Evolutionary conservation across 2,888 invertebrate species (phyloP).

Genomic region (Salticus scenicus): DNA sequence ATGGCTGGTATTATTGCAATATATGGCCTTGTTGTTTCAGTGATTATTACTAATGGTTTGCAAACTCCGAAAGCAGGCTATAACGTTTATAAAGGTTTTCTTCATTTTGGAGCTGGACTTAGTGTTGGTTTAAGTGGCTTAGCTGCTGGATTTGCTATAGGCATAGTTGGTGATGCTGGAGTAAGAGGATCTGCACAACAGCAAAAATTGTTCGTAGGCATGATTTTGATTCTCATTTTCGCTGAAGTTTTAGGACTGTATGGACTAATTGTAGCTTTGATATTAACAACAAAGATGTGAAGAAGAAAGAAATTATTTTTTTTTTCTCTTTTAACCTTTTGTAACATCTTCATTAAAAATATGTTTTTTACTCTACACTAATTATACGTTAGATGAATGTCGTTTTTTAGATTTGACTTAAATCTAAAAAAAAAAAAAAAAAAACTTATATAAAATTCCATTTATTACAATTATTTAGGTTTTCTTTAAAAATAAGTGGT

Average conservation of each 20-base stretch:
- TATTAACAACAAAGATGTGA: constrained; percentile 85
- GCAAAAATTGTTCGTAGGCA: constrained; percentile 99
- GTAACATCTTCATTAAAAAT: no score
- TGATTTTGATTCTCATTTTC: constrained; percentile 99
- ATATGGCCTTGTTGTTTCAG: constrained; percentile 99
- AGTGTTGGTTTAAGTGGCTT: constrained; percentile 98
- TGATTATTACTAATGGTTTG: constrained; percentile 94
- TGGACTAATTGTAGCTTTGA: constrained; percentile 99
- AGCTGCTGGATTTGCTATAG: constrained; percentile 99
- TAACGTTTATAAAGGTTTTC: constrained; percentile 86
- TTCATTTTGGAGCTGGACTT: constrained; percentile 97
- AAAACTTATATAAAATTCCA: no score
- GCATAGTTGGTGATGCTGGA: constrained; percentile 99
- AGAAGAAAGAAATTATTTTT: no score
- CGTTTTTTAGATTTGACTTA: no score
- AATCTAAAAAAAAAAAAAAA: no score
- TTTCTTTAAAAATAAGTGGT: no score
- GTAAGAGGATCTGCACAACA: constrained; percentile 99
- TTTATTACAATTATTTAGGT: no score
- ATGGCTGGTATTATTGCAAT: constrained; percentile 99
- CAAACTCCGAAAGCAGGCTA: constrained; percentile 74
- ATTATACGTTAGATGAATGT: no score
- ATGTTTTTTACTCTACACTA: no score
- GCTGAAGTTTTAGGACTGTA: constrained; percentile 99
- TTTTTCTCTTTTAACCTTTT: no score